Percentiles rank a stretch among this genome's conserved stretches.
These are phyloP conservation scores for Oeneis ivallda DNA, from an alignment of 2,888 invertebrate genomes.

Conservation along the genomic window DNA sequence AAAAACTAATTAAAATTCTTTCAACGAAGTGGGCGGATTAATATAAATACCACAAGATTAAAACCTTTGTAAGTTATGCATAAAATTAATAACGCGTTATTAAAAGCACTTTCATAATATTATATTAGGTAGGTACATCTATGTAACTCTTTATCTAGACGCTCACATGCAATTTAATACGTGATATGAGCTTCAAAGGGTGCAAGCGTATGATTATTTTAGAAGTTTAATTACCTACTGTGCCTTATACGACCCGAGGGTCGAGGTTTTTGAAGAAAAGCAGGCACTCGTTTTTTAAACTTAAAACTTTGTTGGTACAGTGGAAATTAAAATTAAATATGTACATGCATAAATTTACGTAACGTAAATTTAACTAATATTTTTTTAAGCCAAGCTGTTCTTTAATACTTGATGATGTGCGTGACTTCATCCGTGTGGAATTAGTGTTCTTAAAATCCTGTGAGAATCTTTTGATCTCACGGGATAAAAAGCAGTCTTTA, in stretches of 20 bases:
- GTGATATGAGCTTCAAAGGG: neutral
- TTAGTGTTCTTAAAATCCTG: too few relatives aligned
- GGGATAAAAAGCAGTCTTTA: too few relatives aligned
- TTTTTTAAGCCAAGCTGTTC: too few relatives aligned
- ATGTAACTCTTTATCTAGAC: neutral
- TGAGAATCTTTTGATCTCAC: too few relatives aligned
- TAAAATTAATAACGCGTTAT: slow-evolving; percentile 7
- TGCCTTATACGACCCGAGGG: neutral
- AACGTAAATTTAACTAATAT: too few relatives aligned
- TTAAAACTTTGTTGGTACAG: neutral
- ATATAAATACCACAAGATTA: slow-evolving; percentile 15
- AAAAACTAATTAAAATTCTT: neutral
- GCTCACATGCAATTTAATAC: neutral
- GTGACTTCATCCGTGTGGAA: too few relatives aligned
- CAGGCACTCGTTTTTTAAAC: too few relatives aligned
- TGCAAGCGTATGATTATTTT: slow-evolving; percentile 9
- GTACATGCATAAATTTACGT: too few relatives aligned
- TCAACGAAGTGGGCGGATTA: neutral
- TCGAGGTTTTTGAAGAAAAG: neutral
- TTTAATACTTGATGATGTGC: too few relatives aligned
- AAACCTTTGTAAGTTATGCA: slow-evolving; percentile 12
- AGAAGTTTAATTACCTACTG: slow-evolving; percentile 12
- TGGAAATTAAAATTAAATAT: neutral
- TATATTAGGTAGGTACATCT: neutral
- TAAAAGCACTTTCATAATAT: neutral